A percentile compares a stretch with the other conserved stretches of the same genome.
Conservation (phyloP, 2,888 invertebrate genomes). For the Monochamus alternatus region DNA sequence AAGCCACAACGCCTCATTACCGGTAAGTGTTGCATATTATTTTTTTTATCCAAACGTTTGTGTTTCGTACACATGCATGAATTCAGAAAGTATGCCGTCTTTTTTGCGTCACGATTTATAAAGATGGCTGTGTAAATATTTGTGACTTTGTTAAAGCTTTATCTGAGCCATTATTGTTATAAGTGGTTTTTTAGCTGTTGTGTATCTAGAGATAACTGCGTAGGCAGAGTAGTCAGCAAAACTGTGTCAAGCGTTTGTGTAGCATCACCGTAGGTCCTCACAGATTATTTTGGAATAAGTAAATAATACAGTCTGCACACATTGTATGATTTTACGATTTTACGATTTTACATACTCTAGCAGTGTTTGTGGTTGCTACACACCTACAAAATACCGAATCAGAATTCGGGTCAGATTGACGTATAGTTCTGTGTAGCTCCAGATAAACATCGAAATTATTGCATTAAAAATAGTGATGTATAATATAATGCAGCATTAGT, state of each 20-base stretch:
- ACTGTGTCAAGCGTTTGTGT: conserved; percentile 16
- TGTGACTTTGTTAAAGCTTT: conserved; percentile 41
- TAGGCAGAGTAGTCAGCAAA: conserved; percentile 15
- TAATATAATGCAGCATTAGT: too few species aligned
- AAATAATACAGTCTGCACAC: not conserved
- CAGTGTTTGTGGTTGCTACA: too few species aligned
- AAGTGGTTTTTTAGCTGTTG: conserved; percentile 30
- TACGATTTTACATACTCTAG: too few species aligned
- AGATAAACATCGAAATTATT: too few species aligned
- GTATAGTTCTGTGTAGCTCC: too few species aligned
- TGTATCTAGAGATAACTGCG: conserved; percentile 20
- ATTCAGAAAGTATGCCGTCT: not conserved
- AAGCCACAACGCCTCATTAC: conserved; percentile 75
- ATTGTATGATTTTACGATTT: too few species aligned
- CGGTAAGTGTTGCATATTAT: conserved; percentile 69
- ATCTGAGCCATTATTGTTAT: conserved; percentile 39
- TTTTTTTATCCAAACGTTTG: not conserved
- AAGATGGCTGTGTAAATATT: conserved; percentile 59
- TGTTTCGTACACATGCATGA: not conserved
- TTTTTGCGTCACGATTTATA: conserved; percentile 41
- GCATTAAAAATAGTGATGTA: too few species aligned
- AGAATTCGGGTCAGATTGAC: too few species aligned
- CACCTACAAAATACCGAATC: too few species aligned
- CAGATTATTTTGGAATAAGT: not conserved
- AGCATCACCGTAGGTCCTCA: not conserved